Evolutionary conservation across 2,113 vertebrate species (phyloP).

Genomic region (Anhinga rufa): DNA sequence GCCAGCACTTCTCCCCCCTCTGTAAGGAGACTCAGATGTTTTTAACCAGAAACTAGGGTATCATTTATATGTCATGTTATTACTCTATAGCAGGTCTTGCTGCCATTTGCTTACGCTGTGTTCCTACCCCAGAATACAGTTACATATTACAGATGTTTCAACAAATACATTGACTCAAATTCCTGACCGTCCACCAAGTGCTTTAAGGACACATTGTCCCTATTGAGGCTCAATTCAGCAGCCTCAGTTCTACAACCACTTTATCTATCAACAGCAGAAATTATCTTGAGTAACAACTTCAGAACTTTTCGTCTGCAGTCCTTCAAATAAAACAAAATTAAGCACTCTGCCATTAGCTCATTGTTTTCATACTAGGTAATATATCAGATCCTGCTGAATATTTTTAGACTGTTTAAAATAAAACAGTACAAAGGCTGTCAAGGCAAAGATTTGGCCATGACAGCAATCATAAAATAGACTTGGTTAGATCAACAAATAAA

Average conservation of each 20-base stretch:
- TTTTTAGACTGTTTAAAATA: constrained; percentile 55
- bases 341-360: neutral
- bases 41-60: neutral
- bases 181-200: neutral
- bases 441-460: constrained; percentile 27
- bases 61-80: neutral
- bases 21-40: neutral
- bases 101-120: neutral
- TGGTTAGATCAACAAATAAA: constrained; percentile 47
- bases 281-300: neutral
- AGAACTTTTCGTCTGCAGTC: neutral
- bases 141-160: neutral
- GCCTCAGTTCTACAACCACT: neutral
- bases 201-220: neutral
- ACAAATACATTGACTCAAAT: neutral
- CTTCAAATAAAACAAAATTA: neutral
- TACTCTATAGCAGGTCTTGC: neutral
- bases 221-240: neutral
- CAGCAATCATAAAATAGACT: constrained; percentile 21
- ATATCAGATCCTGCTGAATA: neutral
- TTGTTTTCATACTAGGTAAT: neutral
- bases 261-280: neutral
- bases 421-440: constrained; percentile 20
- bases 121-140: neutral
- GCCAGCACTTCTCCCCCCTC: neutral